Evolutionary conservation across 2,113 vertebrate genomes (phyloP).

Genomic region (Canis aureus): DNA sequence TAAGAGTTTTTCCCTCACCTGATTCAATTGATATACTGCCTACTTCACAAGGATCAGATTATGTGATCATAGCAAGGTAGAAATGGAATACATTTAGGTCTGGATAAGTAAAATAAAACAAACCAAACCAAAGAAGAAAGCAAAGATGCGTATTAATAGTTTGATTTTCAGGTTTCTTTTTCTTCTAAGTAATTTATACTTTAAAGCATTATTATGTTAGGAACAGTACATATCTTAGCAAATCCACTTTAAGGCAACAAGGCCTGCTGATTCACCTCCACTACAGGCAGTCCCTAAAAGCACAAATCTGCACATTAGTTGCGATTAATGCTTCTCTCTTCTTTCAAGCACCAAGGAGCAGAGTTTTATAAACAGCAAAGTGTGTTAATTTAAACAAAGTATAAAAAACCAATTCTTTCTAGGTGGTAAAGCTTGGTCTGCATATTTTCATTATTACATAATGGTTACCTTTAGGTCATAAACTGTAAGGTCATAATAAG

Average conservation of each 20-base stretch:
- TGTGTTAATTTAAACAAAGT: conserved; percentile 86
- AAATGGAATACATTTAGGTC: not conserved
- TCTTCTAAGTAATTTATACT: not conserved
- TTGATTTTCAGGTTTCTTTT: conserved; percentile 15
- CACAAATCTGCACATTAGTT: conserved; percentile 58
- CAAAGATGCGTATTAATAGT: not conserved
- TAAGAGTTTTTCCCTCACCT: not conserved
- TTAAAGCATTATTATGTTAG: conserved; percentile 43
- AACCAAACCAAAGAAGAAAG: conserved; percentile 50
- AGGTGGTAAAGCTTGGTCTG: conserved; percentile 83
- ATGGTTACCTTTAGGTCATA: conserved; percentile 87
- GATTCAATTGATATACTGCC: not conserved
- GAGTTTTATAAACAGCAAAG: conserved; percentile 83
- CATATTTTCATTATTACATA: conserved; percentile 88
- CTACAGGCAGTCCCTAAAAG: conserved; percentile 27
- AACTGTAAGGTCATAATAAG: conserved; percentile 83
- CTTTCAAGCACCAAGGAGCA: conserved; percentile 67
- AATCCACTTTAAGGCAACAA: conserved; percentile 36
- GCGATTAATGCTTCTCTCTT: not conserved
- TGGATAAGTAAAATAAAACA: conserved; percentile 48
- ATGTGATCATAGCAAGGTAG: not conserved
- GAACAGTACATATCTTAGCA: not conserved
- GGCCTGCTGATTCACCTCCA: conserved; percentile 26
- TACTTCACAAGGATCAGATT: not conserved
- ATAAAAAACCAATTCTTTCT: conserved; percentile 80